phyloP scores from a whole-genome alignment of 2,113 vertebrate genomes.

The Entomyzon cyanotis region DNA sequence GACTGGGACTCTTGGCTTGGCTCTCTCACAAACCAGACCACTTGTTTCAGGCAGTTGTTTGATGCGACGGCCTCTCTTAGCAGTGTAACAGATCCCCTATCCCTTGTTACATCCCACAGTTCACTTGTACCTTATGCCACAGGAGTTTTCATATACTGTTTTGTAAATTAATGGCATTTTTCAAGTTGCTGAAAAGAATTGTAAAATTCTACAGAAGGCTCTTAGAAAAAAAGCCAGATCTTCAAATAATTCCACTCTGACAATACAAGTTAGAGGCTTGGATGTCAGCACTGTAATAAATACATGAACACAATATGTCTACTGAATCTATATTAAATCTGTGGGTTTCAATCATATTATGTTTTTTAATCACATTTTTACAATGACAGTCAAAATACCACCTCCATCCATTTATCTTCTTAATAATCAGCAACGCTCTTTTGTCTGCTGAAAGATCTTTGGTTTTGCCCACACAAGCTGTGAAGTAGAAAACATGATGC shows the following conservation, averaged over 20 bases:
- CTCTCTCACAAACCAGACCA: background rate
- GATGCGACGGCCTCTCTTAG: background rate
- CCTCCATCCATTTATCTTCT: conserved; percentile 37
- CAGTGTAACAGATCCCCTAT: background rate
- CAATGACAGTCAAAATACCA: conserved; percentile 1
- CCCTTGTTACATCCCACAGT: background rate
- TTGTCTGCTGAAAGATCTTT: conserved; percentile 34
- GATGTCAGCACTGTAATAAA: conserved; percentile 9
- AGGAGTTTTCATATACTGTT: background rate
- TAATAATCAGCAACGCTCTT: conserved; percentile 41
- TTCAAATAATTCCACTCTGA: background rate
- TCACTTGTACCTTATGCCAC: background rate
- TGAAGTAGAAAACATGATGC: conserved; percentile 20
- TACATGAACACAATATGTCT: background rate
- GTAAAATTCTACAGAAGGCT: background rate
- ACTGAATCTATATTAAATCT: conserved; percentile 63
- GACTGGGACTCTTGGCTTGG: background rate
- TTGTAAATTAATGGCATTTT: background rate
- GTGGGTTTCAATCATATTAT: background rate
- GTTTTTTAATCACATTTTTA: conserved; percentile 37
- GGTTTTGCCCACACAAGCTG: background rate
- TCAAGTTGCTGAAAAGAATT: background rate
- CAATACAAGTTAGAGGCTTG: background rate
- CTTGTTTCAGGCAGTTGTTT: background rate
- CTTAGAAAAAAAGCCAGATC: background rate